Base-by-base conservation (phyloP, 30 jellyfish, hydroid and myxozoan species). In the Aurelia coerulea region DNA sequence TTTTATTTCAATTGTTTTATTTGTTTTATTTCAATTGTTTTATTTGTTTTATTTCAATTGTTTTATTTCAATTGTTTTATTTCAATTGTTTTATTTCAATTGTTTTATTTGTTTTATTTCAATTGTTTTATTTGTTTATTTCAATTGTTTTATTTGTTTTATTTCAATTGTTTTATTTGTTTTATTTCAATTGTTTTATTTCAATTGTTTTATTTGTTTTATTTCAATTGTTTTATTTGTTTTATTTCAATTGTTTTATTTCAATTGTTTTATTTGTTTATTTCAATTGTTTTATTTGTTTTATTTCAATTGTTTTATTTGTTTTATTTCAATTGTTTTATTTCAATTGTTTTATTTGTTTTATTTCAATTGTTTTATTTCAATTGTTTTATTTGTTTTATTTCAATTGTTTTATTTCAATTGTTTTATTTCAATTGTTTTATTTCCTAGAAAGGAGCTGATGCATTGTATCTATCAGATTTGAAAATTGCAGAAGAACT, bases 381-480 rank as follows among this genome's bases (percentile, higher is more conserved):
- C 0, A 23, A 23, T 23, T 0, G 29, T 23, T 23, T 23, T 23
- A 23, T 23, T 23, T n/a, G n/a, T n/a, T n/a, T n/a, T n/a, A 23
- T 23, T 23, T 23, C 0, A 23, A 23, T 23, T 0, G 29, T 23
- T 23, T 23, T 23, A 23, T 23, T 23, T 23, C 29, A 23, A 23
- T 23, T 23, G 29, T 23, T 23, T 23, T 23, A 23, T 23, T 23
- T 23, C 29, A 23, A 23, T 39, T 39, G 51, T 39, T 35, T 65
- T 65, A 15, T 23, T 33, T 74, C 52, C 0, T 68, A 92, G 98
- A 87, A 92, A 73, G 98, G 98, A 31, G 80, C 90, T 0, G 95
- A 92, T 71, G 62, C 91, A 15, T 33, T 60, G 74, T 54, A 62
- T 42, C 37, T 92, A 33, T 67, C 87, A 10, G 98, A 87, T 49